Conservation (phyloP, 2,888 invertebrate genomes). For the Formica aserva region DNA sequence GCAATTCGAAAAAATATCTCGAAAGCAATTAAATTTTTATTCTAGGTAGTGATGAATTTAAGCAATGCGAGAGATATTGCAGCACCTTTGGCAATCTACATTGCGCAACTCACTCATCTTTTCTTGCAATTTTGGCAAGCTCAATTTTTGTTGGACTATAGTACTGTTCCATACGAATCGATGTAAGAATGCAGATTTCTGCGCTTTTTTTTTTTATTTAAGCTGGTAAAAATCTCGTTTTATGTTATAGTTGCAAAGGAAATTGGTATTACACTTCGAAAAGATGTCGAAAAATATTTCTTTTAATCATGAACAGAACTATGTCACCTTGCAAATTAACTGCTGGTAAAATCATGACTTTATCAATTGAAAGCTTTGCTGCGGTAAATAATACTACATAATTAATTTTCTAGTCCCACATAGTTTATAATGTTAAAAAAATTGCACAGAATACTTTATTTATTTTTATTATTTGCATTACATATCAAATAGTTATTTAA, state of each 20-base stretch:
- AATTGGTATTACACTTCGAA: constrained; percentile 12
- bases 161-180: constrained; percentile 4
- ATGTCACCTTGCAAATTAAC: constrained; percentile 12
- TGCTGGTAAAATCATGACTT: constrained; percentile 8
- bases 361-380: constrained; percentile 25
- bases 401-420: neutral
- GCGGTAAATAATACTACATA: neutral
- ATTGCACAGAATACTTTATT: neutral
- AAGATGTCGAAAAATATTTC: constrained; percentile 12
- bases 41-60: constrained; percentile 29
- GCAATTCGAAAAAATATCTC: neutral
- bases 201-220: neutral
- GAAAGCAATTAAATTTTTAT: neutral
- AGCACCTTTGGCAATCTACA: constrained; percentile 12
- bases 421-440: neutral
- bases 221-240: neutral
- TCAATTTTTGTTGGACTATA: constrained; percentile 40
- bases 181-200: constrained; percentile 17
- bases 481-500: neutral
- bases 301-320: constrained; percentile 33
- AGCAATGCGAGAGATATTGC: neutral
- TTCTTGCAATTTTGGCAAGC: constrained; percentile 38
- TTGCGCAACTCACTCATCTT: constrained; percentile 24
- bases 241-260: constrained; percentile 2
- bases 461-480: neutral